Evolutionary conservation across 2,888 invertebrate species (phyloP).

Genomic region (Cosmia pyralina): DNA sequence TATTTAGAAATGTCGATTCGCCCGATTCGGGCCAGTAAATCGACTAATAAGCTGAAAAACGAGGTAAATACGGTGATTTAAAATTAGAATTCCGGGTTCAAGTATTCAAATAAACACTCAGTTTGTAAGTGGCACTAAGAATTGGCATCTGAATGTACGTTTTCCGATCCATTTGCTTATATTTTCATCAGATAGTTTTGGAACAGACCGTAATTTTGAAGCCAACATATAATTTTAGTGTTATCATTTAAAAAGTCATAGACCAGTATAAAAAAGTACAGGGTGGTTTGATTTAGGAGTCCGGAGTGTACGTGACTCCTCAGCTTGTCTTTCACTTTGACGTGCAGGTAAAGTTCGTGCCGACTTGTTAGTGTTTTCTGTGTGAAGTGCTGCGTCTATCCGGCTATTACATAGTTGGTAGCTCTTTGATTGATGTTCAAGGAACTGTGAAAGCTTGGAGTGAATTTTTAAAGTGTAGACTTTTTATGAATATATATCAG

Average conservation of each 20-base stretch:
- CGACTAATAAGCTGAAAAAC: no score
- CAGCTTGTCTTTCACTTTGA: conserved; percentile 43
- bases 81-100: neutral
- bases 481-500: neutral
- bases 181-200: neutral
- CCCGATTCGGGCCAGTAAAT: no score
- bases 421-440: conserved; percentile 49
- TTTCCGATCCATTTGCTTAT: neutral
- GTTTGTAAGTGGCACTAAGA: neutral
- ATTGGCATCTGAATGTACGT: neutral
- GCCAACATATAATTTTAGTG: neutral
- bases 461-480: conserved; percentile 17
- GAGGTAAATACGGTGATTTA: neutral
- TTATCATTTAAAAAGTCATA: neutral
- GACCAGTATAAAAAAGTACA: neutral
- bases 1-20: no score
- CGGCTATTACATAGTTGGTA: conserved; percentile 30
- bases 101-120: neutral
- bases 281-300: neutral
- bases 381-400: conserved; percentile 39
- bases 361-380: conserved; percentile 53
- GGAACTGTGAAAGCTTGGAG: conserved; percentile 14
- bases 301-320: conserved; percentile 38
- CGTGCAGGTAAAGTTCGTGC: conserved; percentile 53
- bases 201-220: neutral